phyloP scores from a whole-genome alignment of 2,888 invertebrate genomes.

The Suillia variegata region DNA sequence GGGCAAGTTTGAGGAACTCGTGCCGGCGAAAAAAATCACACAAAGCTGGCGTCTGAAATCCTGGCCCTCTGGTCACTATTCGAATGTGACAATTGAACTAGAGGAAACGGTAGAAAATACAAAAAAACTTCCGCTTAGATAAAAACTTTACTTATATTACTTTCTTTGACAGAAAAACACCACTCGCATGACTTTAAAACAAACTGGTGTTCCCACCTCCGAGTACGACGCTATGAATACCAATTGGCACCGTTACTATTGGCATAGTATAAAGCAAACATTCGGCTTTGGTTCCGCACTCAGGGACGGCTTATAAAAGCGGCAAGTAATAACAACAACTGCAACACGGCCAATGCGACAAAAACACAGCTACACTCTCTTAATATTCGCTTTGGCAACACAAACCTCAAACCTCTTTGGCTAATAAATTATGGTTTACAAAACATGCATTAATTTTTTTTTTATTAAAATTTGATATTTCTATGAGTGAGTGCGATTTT shows the following conservation, averaged over 20 bases:
- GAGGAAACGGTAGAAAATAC: slow-evolving; percentile 78
- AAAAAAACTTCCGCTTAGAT: no score
- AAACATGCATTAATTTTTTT: no score
- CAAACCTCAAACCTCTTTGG: no score
- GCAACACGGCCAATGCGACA: no score
- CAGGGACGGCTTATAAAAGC: slow-evolving; percentile 34
- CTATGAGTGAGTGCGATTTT: no score
- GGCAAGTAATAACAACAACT: background rate
- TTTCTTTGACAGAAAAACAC: slow-evolving; percentile 71
- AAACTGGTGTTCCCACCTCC: slow-evolving; percentile 81
- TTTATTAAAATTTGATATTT: no score
- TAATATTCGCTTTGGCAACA: no score
- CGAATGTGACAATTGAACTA: slow-evolving; percentile 83
- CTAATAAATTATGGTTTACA: no score
- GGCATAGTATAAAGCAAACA: slow-evolving; percentile 82
- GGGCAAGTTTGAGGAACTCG: slow-evolving; percentile 85
- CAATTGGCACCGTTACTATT: slow-evolving; percentile 95
- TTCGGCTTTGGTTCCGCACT: slow-evolving; percentile 57
- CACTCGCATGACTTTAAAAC: slow-evolving; percentile 81
- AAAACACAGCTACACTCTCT: no score
- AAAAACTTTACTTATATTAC: background rate
- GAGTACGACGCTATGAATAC: slow-evolving; percentile 79
- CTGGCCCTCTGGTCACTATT: slow-evolving; percentile 93
- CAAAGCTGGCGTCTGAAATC: slow-evolving; percentile 93
- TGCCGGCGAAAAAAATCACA: slow-evolving; percentile 80